Evolutionary conservation across 2,797 vertebrate species (phyloP).

Genomic region (Pangasius sanitwongsei): DNA sequence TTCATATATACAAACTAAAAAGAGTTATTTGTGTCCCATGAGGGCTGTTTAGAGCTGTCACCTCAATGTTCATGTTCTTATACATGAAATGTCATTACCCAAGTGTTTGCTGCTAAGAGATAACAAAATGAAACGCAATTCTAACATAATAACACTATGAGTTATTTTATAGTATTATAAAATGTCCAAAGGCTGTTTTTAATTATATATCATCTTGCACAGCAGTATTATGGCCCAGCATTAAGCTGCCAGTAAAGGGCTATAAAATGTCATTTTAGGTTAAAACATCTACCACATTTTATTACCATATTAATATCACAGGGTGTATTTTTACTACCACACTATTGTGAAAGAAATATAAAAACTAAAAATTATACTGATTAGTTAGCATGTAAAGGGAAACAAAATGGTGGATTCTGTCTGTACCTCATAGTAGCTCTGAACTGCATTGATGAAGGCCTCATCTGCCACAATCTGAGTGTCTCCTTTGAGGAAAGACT

Average conservation of each 20-base stretch:
- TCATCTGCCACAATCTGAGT: conserved; percentile 99
- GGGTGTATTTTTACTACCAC: not conserved
- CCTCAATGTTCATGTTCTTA: conserved; percentile 54
- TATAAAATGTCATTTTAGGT: not conserved
- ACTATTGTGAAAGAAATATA: not conserved
- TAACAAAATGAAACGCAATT: conserved; percentile 35
- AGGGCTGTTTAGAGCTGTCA: conserved; percentile 48
- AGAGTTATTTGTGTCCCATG: conserved; percentile 36
- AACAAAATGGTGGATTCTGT: conserved; percentile 7
- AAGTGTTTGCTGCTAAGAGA: conserved; percentile 21
- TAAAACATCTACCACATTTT: not conserved
- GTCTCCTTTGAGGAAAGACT: conserved; percentile 98
- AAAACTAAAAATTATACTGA: not conserved
- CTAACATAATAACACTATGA: not conserved
- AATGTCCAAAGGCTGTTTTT: not conserved
- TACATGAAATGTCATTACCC: conserved; percentile 45
- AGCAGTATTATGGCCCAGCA: not conserved
- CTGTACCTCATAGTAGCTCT: conserved; percentile 96
- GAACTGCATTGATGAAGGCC: conserved; percentile 98
- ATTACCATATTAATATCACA: not conserved
- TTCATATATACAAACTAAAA: conserved; percentile 23
- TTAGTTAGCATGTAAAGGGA: not conserved
- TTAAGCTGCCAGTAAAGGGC: not conserved
- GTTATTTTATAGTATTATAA: conserved; percentile 8
- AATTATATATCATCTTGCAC: not conserved